Conservation (phyloP, 1,140 invertebrate genomes). For the Hyposmocoma kahamanoa region DNA sequence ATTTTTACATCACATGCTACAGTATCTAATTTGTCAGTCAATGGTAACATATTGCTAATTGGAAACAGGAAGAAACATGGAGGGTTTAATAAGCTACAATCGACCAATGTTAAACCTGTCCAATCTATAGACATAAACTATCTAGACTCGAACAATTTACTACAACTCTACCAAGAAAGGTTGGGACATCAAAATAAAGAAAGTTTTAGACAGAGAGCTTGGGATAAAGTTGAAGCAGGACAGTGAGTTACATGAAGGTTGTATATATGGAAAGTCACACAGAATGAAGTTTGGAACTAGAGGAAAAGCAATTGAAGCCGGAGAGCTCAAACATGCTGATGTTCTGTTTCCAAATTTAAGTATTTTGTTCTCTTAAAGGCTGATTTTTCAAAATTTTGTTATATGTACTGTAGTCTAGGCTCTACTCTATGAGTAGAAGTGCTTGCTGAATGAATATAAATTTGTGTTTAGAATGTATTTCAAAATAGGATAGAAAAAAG, state of each 20-base stretch:
- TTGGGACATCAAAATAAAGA: slow-evolving; percentile 4
- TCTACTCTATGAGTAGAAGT: no score
- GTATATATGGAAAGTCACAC: slow-evolving; percentile 20
- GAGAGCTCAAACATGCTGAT: slow-evolving; percentile 9
- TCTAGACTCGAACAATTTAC: neutral
- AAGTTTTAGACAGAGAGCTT: slow-evolving; percentile 4
- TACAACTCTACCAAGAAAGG: slow-evolving; percentile 7
- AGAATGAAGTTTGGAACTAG: slow-evolving; percentile 14
- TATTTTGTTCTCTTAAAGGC: slow-evolving; percentile 15
- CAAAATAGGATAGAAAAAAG: no score
- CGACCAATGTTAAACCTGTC: neutral
- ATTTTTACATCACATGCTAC: no score
- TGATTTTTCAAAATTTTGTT: slow-evolving; percentile 2
- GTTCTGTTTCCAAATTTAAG: neutral
- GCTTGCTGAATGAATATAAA: no score
- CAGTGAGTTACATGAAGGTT: slow-evolving; percentile 11
- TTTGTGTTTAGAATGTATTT: no score
- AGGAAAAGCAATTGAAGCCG: slow-evolving; percentile 13
- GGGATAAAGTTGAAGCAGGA: slow-evolving; percentile 5
- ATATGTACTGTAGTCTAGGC: no score
- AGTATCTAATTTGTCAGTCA: no score
- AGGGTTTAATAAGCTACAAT: slow-evolving; percentile 2
- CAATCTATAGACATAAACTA: neutral
- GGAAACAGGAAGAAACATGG: neutral
- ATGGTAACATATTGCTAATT: neutral